Evolutionary conservation across 1,140 invertebrate species (phyloP), one percentile per base, ranked within the genome.

Genomic region (Popillia japonica): DNA sequence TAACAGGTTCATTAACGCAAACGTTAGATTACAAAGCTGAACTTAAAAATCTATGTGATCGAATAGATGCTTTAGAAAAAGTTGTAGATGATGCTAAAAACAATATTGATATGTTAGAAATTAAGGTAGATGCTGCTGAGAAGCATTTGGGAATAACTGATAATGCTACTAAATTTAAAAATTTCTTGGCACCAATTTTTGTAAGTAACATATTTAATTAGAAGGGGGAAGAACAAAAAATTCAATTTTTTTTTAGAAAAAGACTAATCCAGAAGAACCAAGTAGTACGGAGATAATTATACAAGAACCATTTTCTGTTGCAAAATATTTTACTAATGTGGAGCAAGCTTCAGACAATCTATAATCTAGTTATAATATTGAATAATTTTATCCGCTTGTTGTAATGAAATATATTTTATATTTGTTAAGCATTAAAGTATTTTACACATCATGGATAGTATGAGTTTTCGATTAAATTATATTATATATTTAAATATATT

Each of bases 161-260:
- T 72, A 79, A 72, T 55, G 76, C 79, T n/a, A 81, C 77, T 14
- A 82, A 82, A 80, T 82, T 86, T 20, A 80, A 78, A 34, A 85
- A 81, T 78, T 83, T 86, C 40, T 82, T 86, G 9, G 82, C 80
- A 40, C 85, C 86, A 55, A 76, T 86, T 40, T 86, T 86, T 83
- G 86, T 86, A 81, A 84, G 85, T 82, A 72, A 14, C 34, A 41
- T 20, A 42, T 9, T 17, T 0, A 20, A 10, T 74, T 74, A 74
- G 10, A 74, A n/a, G n/a, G n/a, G n/a, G n/a, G n/a, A n/a, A n/a
- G n/a, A n/a, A n/a, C n/a, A n/a, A n/a, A n/a, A n/a, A n/a, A n/a
- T n/a, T n/a, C n/a, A n/a, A n/a, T n/a, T n/a, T n/a, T 22, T 27
- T 74, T 74, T 11, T 42, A 74, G 72, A 74, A 74, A 74, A 74